Conservation (phyloP, 2,113 vertebrate genomes). For the Puma concolor region DNA sequence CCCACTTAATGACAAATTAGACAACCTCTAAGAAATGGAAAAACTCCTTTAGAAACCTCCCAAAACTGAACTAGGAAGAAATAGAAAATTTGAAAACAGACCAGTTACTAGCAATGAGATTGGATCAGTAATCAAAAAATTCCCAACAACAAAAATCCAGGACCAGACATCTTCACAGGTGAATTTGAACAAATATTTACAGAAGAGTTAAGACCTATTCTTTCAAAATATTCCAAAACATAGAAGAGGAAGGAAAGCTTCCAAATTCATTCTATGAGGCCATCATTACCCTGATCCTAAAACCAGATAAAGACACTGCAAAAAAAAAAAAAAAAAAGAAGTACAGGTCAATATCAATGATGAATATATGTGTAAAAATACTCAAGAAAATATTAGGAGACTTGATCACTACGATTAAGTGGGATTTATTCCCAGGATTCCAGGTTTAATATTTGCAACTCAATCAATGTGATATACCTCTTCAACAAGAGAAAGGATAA, state of each 20-base stretch:
- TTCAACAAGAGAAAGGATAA: background rate
- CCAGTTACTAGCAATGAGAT: background rate
- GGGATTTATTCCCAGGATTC: background rate
- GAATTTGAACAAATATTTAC: background rate
- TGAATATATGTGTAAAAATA: background rate
- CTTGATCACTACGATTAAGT: background rate
- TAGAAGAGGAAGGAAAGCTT: background rate
- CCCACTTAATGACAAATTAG: background rate
- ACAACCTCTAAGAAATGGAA: background rate
- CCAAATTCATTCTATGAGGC: background rate
- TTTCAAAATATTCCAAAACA: background rate
- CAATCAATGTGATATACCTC: background rate
- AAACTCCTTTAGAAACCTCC: background rate
- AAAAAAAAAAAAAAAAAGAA: background rate
- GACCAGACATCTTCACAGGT: background rate
- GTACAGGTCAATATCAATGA: background rate
- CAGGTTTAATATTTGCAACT: background rate
- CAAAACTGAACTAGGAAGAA: background rate
- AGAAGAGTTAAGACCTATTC: background rate
- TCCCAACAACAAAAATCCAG: background rate
- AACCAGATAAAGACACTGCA: too few relatives aligned
- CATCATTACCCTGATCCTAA: background rate
- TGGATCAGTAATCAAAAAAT: background rate
- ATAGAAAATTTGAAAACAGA: background rate
- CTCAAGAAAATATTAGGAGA: background rate